A percentile compares a stretch with the other conserved stretches of the same genome.
phyloP scores from a whole-genome alignment of 37 sponge, comb jelly and placozoan species.

The Spongilla lacustris region DNA sequence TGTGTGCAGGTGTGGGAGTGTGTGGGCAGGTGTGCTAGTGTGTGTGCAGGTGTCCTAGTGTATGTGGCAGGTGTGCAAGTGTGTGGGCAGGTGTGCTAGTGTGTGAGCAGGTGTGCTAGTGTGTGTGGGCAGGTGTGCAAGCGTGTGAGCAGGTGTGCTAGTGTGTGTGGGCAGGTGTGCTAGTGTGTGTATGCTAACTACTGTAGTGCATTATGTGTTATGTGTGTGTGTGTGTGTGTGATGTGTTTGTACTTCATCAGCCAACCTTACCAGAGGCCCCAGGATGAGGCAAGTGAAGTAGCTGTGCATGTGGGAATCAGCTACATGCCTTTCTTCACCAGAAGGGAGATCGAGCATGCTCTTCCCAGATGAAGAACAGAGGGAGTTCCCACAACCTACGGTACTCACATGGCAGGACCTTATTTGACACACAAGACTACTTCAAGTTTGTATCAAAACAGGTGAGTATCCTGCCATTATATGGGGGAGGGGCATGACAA shows the following conservation, averaged over 20 bases:
- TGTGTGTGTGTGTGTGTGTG: no score
- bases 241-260: neutral
- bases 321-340: neutral
- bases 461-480: conserved; percentile 7
- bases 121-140: no score
- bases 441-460: conserved; percentile 65
- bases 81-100: no score
- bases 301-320: neutral
- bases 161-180: no score
- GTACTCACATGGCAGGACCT: conserved; percentile 33
- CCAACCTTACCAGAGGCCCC: neutral
- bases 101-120: no score
- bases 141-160: no score
- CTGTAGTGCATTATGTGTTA: no score
- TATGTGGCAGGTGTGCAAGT: no score
- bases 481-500: neutral
- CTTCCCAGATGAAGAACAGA: neutral
- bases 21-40: no score
- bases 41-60: no score
- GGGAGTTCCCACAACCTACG: neutral
- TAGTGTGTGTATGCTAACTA: no score
- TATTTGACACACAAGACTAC: conserved; percentile 79
- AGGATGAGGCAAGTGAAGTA: neutral
- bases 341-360: neutral
- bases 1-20: no score